Evolutionary conservation across 2,797 vertebrate species (phyloP).

Genomic region (Chloroceryle amazona): DNA sequence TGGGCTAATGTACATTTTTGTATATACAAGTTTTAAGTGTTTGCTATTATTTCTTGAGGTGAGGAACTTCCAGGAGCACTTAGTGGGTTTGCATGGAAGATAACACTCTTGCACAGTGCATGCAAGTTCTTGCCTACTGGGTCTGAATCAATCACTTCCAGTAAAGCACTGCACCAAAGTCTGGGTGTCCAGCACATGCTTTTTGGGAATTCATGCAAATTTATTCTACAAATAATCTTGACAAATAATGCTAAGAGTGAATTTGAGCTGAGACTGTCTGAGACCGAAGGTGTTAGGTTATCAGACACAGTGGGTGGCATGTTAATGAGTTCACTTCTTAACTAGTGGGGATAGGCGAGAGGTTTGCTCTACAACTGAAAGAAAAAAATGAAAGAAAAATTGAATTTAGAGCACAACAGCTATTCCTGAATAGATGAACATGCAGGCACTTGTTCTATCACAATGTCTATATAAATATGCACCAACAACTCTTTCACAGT

Average conservation of each 20-base stretch:
- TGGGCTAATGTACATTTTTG: background rate
- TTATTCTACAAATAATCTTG: conserved; percentile 31
- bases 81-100: background rate
- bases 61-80: background rate
- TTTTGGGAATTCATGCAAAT: conserved; percentile 37
- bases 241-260: conserved; percentile 32
- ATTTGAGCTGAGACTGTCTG: conserved; percentile 41
- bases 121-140: background rate
- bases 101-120: background rate
- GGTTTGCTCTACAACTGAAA: conserved; percentile 50
- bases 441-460: background rate
- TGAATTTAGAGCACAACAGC: conserved; percentile 38
- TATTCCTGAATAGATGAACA: conserved; percentile 16
- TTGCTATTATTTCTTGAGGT: background rate
- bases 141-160: background rate
- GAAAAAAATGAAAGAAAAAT: conserved; percentile 41
- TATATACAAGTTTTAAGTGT: background rate
- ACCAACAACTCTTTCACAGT: conserved; percentile 12
- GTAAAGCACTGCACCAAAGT: background rate
- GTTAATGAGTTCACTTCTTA: conserved; percentile 50
- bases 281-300: conserved; percentile 63
- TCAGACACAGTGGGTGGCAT: conserved; percentile 62
- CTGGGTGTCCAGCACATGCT: background rate
- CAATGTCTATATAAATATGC: conserved; percentile 33
- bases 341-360: conserved; percentile 27